phyloP scores from a whole-genome alignment of 2,797 vertebrate genomes.

The Cynopterus sphinx region DNA sequence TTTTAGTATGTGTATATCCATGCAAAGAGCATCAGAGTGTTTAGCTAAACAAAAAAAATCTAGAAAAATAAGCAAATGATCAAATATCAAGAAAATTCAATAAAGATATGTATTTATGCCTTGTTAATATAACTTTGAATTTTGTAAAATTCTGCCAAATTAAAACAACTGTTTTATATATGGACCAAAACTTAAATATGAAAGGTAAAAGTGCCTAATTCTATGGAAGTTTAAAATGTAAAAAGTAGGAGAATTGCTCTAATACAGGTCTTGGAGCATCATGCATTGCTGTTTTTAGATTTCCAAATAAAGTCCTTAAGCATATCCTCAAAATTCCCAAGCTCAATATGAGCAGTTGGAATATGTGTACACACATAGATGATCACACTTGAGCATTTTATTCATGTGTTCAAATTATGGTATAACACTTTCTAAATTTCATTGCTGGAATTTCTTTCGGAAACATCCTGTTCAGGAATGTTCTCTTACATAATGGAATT shows the following conservation, averaged over 20 bases:
- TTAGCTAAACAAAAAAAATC: not conserved
- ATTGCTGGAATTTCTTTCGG: not conserved
- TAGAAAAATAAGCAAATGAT: not conserved
- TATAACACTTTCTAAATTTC: not conserved
- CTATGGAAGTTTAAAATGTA: not conserved
- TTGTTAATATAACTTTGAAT: not conserved
- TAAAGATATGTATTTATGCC: not conserved
- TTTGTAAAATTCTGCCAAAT: not conserved
- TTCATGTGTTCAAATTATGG: not conserved
- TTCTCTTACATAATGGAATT: not conserved
- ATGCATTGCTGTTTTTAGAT: not conserved
- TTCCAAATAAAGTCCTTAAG: not conserved
- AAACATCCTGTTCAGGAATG: not conserved
- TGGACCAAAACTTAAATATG: not conserved
- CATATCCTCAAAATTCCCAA: not conserved
- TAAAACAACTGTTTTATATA: not conserved
- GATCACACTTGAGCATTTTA: not conserved
- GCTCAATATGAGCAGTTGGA: not conserved
- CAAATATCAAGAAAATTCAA: not conserved
- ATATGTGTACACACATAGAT: not conserved
- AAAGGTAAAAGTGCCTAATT: not conserved
- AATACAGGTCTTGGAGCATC: accelerated
- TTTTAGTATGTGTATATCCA: not conserved
- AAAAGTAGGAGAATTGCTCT: not conserved
- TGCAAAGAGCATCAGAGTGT: not conserved